Conservation (phyloP, 2,888 invertebrate genomes). For the Amblyteles armatorius region DNA sequence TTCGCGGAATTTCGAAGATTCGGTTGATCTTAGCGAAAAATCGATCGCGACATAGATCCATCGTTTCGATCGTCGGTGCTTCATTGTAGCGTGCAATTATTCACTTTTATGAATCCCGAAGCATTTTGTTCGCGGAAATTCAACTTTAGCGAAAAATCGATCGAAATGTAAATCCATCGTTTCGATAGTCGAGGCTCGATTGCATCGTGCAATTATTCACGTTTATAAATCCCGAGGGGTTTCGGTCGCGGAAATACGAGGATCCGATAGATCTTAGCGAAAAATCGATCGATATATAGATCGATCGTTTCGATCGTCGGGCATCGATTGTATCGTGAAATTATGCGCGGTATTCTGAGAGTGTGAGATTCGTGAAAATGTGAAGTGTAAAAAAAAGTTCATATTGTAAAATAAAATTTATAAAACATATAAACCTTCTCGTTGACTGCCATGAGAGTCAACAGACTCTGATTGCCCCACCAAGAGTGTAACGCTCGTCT, state of each 20-base stretch:
- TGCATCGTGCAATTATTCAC: not conserved
- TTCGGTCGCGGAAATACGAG: not conserved
- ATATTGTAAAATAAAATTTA: not conserved
- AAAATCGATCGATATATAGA: not conserved
- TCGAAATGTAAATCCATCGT: not conserved
- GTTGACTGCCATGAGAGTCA: constrained; percentile 5
- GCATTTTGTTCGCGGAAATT: not conserved
- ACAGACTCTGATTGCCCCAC: not conserved
- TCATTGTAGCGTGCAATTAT: not conserved
- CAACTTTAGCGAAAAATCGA: not conserved
- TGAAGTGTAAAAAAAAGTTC: constrained; percentile 15
- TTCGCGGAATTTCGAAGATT: not conserved
- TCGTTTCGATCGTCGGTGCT: not conserved
- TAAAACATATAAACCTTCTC: not conserved
- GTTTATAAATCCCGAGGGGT: not conserved
- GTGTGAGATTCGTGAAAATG: constrained; percentile 44
- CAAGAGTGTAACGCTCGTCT: not conserved
- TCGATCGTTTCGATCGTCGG: not conserved
- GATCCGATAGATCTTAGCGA: not conserved
- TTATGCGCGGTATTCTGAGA: not conserved
- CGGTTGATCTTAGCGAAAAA: not conserved
- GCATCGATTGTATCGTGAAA: not conserved
- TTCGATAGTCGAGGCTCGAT: not conserved
- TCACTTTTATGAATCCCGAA: not conserved
- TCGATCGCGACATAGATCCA: not conserved